Percentiles rank a stretch among this genome's conserved stretches.
Evolutionary conservation across 2,113 vertebrate genomes (phyloP).

Genomic region (Cromileptes altivelis): DNA sequence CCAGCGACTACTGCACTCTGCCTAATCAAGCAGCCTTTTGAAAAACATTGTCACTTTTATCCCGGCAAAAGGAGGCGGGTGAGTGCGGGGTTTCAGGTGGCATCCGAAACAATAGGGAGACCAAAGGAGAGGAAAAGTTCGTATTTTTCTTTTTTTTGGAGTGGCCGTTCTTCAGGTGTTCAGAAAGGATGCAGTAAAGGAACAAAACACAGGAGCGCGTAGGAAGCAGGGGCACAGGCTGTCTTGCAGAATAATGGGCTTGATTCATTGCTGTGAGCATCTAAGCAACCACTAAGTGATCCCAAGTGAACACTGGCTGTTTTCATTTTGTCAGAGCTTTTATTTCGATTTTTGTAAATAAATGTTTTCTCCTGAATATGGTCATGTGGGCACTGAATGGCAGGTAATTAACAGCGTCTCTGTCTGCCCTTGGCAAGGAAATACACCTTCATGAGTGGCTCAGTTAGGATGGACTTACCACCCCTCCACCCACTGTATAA

Average conservation of each 20-base stretch:
- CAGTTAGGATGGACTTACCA: not conserved
- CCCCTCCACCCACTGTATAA: not conserved
- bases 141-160: not conserved
- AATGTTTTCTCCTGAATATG: conserved; percentile 21
- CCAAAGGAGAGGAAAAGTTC: not conserved
- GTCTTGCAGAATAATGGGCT: conserved; percentile 32
- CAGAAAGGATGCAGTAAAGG: not conserved
- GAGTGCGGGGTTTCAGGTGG: conserved; percentile 42
- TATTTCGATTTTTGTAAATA: conserved; percentile 15
- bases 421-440: conserved; percentile 6
- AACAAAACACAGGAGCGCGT: not conserved
- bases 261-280: conserved; percentile 38
- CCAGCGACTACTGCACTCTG: conserved; percentile 58
- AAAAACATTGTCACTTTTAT: conserved; percentile 67
- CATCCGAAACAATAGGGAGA: conserved; percentile 30
- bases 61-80: conserved; percentile 36
- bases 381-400: conserved; percentile 20
- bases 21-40: conserved; percentile 78
- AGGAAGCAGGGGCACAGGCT: conserved; percentile 23
- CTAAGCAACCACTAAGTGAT: conserved; percentile 29
- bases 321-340: conserved; percentile 26
- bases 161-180: conserved; percentile 12
- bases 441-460: not conserved
- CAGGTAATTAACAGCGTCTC: conserved; percentile 26
- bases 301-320: conserved; percentile 11